Evolutionary conservation across 2,888 invertebrate species (phyloP).

Genomic region (Tetragnatha montana): DNA sequence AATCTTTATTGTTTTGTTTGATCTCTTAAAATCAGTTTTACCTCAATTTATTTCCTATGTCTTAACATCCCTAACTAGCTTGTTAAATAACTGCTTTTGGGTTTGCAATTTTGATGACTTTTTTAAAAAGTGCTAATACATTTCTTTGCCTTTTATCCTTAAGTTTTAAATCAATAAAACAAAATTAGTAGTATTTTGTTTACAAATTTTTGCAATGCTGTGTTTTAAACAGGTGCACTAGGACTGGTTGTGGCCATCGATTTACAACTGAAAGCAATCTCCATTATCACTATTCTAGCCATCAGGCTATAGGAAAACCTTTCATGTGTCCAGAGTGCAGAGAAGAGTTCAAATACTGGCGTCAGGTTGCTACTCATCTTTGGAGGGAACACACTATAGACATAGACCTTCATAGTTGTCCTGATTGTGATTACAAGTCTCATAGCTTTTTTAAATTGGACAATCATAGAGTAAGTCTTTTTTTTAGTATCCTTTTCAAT

Average conservation of each 20-base stretch:
- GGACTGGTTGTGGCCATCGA: constrained; percentile 80
- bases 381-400: constrained; percentile 82
- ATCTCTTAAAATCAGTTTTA: too few relatives aligned
- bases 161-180: background rate
- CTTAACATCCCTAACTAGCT: too few relatives aligned
- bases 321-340: constrained; percentile 74
- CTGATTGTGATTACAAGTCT: constrained; percentile 74
- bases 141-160: background rate
- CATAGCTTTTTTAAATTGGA: constrained; percentile 77
- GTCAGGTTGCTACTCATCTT: constrained; percentile 82
- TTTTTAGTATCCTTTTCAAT: background rate
- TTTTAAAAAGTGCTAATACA: background rate
- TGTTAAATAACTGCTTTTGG: too few relatives aligned
- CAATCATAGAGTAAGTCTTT: constrained; percentile 74
- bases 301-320: constrained; percentile 75
- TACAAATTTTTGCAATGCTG: background rate
- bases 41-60: background rate
- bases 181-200: background rate
- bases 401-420: constrained; percentile 75
- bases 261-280: constrained; percentile 81
- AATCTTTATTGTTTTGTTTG: too few relatives aligned
- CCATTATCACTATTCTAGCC: constrained; percentile 82
- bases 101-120: background rate
- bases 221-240: constrained; percentile 76
- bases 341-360: constrained; percentile 78